Base-by-base conservation (phyloP, 1,140 invertebrate genomes). In the Drosophila fuyamai region DNA sequence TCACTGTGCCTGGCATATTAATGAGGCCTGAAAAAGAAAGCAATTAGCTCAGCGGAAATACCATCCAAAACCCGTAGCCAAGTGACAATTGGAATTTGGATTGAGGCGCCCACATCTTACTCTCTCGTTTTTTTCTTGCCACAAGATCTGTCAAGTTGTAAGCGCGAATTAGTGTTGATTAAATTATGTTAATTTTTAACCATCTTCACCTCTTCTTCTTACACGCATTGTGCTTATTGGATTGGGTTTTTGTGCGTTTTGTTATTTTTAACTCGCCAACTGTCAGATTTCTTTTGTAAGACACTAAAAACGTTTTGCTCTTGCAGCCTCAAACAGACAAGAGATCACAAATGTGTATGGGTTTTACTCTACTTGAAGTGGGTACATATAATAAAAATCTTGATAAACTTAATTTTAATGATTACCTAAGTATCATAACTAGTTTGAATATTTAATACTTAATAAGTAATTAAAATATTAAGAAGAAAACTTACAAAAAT, bases 261-360 rank as follows among this genome's bases (percentile, higher is more conserved):
- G 71, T 82, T 88, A 77, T 88, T 88, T 88, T 83, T 77, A 82
- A 77, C 71, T 88, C 71, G 70, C 66, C 68, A 82, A 72, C 82
- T 86, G 83, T 86, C 82, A 86, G 70, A 88, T 86, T 86, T 86
- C 71, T 82, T 86, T 86, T 86, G 82, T 82, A 79, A 75, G 79
- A 86, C 82, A 82, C 75, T 88, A 76, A 86, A 86, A 86, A 86
- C 83, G 82, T 79, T 86, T 86, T 86, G 82, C 76, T 85, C 59
- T 65, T 79, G 72, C 63, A 75, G 72, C 44, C 66, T 83, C 50
- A 66, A 66, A 48, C 72, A 59, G 72, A 76, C 81, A 82, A 59
- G 55, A 60, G 61, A 80, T 71, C 80, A 75, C 75, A 70, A 59
- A 67, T 65, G 48, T 60, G 54, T 27, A 36, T 62, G 56, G 56